Base-by-base conservation (phyloP, 2,888 invertebrate genomes). In the Helobdella robusta region DNA sequence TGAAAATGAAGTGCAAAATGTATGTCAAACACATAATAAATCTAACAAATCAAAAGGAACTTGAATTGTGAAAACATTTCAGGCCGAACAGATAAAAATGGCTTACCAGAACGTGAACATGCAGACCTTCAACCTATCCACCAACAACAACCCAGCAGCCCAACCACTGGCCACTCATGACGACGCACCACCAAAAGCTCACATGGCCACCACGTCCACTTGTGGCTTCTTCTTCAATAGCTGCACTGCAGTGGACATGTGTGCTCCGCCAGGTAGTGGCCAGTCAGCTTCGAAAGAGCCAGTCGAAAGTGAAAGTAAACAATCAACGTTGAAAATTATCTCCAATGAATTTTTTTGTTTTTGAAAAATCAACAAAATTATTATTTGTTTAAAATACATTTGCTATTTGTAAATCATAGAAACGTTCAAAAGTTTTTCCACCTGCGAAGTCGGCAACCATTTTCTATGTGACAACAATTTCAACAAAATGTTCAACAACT, bases 1-100 rank as follows among this genome's bases (percentile, higher is more conserved):
- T n/a, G n/a, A n/a, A n/a, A 40, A 40, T 40, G 44, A 40, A 15
- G 44, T 15, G 8, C 15, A 52, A n/a, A 20, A 52, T 20, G 52
- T n/a, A 8, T 11, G 8, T 52, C 11, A 52, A 15, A 20, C 11
- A n/a, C 6, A 52, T n/a, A 6, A 52, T 11, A 20, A n/a, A 6
- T 6, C 6, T 20, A 20, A 52, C 52, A 40, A 20, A 52, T 11
- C 6, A 52, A 8, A 8, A 52, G 8, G 52, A 20, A 15, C 11
- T n/a, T 20, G 15, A 20, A 8, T 11, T n/a, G 11, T n/a, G 50
- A 50, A 20, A 6, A 50, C 23, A 11, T n/a, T n/a, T 50, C 20
- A 61, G 61, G 61, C 61, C n/a, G 61, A 61, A 25, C 61, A 61
- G 30, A 36, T 36, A n/a, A 44, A 61, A 36, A 32, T n/a, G 25